Conservation (phyloP, 2,113 vertebrate species). For the Sula dactylatra region DNA sequence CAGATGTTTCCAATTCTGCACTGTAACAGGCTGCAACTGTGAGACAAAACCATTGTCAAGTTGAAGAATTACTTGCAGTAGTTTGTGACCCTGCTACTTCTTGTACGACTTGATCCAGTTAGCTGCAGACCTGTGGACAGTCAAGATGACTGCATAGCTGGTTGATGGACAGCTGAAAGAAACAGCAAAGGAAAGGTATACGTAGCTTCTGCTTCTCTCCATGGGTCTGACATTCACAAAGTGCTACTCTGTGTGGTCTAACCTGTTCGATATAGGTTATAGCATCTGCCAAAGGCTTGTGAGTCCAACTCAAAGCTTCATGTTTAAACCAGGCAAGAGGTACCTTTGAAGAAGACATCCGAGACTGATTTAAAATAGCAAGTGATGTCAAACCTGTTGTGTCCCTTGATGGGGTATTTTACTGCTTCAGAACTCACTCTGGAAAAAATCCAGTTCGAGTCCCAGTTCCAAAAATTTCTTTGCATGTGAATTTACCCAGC, state of each 20-base stretch:
- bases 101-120: background rate
- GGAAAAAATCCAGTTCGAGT: background rate
- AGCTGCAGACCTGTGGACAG: background rate
- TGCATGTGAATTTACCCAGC: background rate
- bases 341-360: background rate
- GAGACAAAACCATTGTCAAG: slow-evolving; percentile 22
- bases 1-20: background rate
- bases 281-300: background rate
- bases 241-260: background rate
- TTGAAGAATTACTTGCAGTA: slow-evolving; percentile 37
- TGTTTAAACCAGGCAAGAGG: background rate
- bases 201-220: background rate
- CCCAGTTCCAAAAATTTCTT: background rate
- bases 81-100: background rate
- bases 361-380: background rate
- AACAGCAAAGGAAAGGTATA: slow-evolving; percentile 2
- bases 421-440: background rate
- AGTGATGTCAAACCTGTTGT: background rate
- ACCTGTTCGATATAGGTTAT: background rate
- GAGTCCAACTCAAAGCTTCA: background rate
- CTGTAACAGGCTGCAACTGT: slow-evolving; percentile 20
- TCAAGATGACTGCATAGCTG: background rate
- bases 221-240: background rate
- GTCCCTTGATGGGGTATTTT: background rate
- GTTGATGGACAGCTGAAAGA: slow-evolving; percentile 44